Base-by-base conservation (phyloP, 2,113 vertebrate genomes). In the Heteronetta atricapilla region DNA sequence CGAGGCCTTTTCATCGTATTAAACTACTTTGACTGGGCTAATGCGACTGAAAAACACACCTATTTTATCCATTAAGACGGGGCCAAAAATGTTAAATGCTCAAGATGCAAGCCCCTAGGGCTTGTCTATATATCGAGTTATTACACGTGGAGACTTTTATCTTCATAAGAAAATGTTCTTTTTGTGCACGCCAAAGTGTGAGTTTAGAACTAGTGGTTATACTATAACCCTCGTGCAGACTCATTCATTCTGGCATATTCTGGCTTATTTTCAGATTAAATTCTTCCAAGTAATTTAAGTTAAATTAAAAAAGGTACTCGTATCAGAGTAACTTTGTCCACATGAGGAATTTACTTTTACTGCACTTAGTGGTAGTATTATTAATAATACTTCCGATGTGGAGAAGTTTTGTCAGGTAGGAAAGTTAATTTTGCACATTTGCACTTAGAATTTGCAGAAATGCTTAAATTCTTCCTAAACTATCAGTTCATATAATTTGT, bases 61-160 rank as follows among this genome's bases (percentile, higher is more conserved):
- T 95, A 82, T 91, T 92, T 93, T 82, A 89, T 89, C 94, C 95
- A 95, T 87, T 95, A 96, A 95, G 93, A 94, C 4, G 7, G 87
- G 91, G 96, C 96, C 95, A 97, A 96, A 97, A 97, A 96, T 95
- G 94, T 78, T 94, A 94, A 97, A 74, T 89, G 89, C 89, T 93
- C 74, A 89, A 89, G 94, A 96, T 95, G 96, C 89, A 69, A 91
- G 74, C 95, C 95, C 93, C 84, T 28, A 89, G 94, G 95, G 96
- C 89, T 85, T 89, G 95, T 93, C 94, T 97, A 82, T 95, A 64
- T 96, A 96, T 95, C 91, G 81, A 97, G 95, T 97, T 95, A 94
- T 93, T 94, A 96, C 96, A 97, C 58, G 95, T 92, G 95, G 77
- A 97, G 77, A 92, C 93, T 97, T 96, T 97, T 96, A 94, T 97